Evolutionary conservation across 1,140 invertebrate genomes (phyloP), one percentile per base, ranked within the genome.

Genomic region (Euura lappo): DNA sequence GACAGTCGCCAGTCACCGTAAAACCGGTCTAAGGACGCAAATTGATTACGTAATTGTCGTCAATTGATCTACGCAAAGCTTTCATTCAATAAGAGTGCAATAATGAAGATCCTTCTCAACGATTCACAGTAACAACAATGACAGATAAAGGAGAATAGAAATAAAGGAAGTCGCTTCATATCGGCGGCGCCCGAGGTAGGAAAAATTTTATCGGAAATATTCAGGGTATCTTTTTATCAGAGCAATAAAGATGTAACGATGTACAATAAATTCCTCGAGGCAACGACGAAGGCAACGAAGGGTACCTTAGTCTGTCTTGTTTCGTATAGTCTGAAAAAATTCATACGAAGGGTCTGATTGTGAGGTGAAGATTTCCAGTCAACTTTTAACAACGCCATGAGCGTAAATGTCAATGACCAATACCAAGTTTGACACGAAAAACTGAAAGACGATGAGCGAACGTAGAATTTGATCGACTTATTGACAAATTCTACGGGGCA

Each of bases 201-300:
- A 60, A 5, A 51, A 60, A 60, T 60, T 60, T 60, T 60, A 60
- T 60, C 51, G 51, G 51, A 60, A 60, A 60, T 60, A 60, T 60
- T 60, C 51, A n/a, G 51, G 13, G 51, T 60, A 60, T 60, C 51
- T 60, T 60, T 28, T 60, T n/a, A 60, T 60, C 10, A 60, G 10
- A 60, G 51, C 51, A 3, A 60, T 60, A 60, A 60, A 60, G 51
- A 60, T 60, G 6, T 60, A 60, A 60, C 51, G 51, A 60, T 60
- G 51, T 60, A 60, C 13, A 60, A 60, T 60, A 60, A 60, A 60
- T 60, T 60, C 51, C 51, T 60, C 6, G 51, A n/a, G 51, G 51
- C 51, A 60, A n/a, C 13, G 8, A 11, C 13, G 51, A 5, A 28
- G 28, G 28, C 28, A 28, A 28, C 28, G 28, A 28, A 28, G 28